phyloP scores from a whole-genome alignment of 2,888 invertebrate genomes.

The Seira musarum region DNA sequence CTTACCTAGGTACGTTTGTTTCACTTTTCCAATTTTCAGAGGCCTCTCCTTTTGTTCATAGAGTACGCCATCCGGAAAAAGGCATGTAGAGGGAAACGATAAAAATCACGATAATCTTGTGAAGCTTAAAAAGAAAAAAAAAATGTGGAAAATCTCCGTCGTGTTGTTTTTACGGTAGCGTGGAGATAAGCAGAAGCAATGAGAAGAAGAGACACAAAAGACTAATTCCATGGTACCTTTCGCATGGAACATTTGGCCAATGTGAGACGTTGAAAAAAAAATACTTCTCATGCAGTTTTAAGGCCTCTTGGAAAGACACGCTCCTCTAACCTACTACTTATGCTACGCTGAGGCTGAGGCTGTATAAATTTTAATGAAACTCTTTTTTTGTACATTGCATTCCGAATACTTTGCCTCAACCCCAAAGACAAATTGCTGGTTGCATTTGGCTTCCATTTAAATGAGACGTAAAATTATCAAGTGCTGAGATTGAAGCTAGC shows the following conservation, averaged over 20 bases:
- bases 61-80: neutral
- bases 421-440: neutral
- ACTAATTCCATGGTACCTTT: neutral
- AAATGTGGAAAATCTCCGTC: slow-evolving; percentile 35
- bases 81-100: slow-evolving; percentile 19
- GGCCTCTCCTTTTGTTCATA: slow-evolving; percentile 1
- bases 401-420: neutral
- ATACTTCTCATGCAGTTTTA: neutral
- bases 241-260: neutral
- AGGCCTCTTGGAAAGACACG: neutral
- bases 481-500: slow-evolving; percentile 34
- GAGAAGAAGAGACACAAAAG: slow-evolving; percentile 4
- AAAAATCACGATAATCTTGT: slow-evolving; percentile 39
- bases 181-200: slow-evolving; percentile 9
- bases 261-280: neutral
- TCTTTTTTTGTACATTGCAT: neutral
- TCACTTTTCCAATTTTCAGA: slow-evolving; percentile 24
- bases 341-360: neutral
- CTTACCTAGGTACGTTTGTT: slow-evolving; percentile 11
- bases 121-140: slow-evolving; percentile 6
- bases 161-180: slow-evolving; percentile 28
- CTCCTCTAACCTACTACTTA: neutral
- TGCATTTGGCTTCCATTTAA: neutral
- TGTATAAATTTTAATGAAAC: neutral
- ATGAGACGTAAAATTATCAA: neutral